phyloP scores from a whole-genome alignment of 2,888 invertebrate genomes.

The Tipula helvola region DNA sequence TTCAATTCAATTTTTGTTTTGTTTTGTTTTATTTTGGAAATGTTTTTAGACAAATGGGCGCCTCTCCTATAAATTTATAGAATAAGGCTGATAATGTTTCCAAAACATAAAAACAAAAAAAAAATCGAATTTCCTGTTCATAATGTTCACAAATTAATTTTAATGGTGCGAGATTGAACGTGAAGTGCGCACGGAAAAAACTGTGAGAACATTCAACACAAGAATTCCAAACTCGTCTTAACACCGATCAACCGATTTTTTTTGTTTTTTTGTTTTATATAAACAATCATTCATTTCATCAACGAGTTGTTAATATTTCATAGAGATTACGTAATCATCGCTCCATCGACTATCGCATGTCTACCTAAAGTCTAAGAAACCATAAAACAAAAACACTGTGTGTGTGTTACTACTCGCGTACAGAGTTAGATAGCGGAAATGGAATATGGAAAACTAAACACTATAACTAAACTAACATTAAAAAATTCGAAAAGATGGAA shows the following conservation, averaged over 20 bases:
- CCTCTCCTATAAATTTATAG: background rate
- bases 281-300: background rate
- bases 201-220: slow-evolving; percentile 4
- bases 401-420: background rate
- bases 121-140: background rate
- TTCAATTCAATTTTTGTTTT: too few relatives aligned
- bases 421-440: background rate
- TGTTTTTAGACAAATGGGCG: background rate
- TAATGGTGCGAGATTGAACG: background rate
- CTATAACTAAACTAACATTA: background rate
- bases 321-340: background rate
- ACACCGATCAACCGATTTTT: background rate
- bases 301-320: background rate
- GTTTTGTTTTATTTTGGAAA: background rate
- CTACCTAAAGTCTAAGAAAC: slow-evolving; percentile 4
- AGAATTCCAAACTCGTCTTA: background rate
- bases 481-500: background rate
- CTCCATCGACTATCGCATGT: background rate
- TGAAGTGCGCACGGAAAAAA: background rate
- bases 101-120: background rate
- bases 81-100: background rate
- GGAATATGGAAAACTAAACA: background rate
- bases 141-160: background rate
- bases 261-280: background rate
- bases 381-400: background rate